Percentiles rank a stretch among this genome's conserved stretches.
Conservation (phyloP, 2,113 vertebrate species). For the Todiramphus chloris region DNA sequence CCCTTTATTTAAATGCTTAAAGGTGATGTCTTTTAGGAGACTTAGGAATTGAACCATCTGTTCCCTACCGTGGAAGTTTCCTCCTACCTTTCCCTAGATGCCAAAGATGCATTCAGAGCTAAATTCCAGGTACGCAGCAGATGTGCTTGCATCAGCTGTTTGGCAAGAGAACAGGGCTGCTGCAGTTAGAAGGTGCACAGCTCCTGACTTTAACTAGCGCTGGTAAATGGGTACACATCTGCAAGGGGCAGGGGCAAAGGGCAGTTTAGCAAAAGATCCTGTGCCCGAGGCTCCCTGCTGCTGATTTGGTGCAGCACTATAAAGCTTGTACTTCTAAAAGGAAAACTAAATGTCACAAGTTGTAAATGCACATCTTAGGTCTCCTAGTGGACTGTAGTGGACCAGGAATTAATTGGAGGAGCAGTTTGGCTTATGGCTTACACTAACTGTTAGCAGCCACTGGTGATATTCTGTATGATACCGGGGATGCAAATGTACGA, state of each 20-base stretch:
- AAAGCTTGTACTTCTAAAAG: not conserved
- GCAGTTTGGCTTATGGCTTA: constrained; percentile 43
- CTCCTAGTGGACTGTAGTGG: constrained; percentile 35
- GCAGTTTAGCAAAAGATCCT: not conserved
- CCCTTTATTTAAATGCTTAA: not conserved
- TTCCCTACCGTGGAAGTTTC: not conserved
- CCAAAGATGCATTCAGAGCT: constrained; percentile 29
- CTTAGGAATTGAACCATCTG: not conserved
- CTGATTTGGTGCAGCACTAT: not conserved
- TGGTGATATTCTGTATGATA: constrained; percentile 58
- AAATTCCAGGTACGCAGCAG: not conserved
- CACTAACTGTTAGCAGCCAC: constrained; percentile 39
- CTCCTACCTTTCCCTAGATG: not conserved
- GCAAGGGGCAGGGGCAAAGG: not conserved
- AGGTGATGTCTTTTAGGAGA: not conserved
- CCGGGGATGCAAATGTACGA: constrained; percentile 62
- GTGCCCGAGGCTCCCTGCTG: not conserved
- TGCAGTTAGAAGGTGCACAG: rapidly evolving
- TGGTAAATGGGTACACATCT: not conserved
- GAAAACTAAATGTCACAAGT: not conserved
- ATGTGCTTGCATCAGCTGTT: not conserved
- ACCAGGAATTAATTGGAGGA: constrained; percentile 63
- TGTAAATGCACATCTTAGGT: not conserved
- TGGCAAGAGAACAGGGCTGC: not conserved
- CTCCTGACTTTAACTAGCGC: not conserved